Evolutionary conservation across 2,113 vertebrate genomes (phyloP), one percentile per base, ranked within the genome.

Genomic region (Leuciscus idus): DNA sequence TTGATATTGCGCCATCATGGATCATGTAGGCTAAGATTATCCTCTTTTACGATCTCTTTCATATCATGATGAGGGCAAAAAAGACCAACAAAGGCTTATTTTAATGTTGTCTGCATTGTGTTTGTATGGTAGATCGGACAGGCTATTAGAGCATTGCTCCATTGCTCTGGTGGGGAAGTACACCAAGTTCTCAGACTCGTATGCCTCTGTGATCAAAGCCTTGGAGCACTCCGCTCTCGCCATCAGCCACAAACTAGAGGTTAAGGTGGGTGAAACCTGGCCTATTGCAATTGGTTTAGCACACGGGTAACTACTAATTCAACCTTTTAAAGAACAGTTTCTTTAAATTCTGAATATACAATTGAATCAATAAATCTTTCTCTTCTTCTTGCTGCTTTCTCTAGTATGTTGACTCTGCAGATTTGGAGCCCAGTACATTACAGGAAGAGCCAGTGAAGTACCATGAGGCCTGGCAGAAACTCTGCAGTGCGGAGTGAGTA

Each of bases 81-180:
- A 70, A 59, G 55, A 57, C 55, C 7, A 3, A 2, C 2, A 59
- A 23, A 36, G 30, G 30, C 1, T 64, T 46, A 52, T 5, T 2
- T 57, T 17, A 10, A 83, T 75, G n/a, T 26, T 15, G 3, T 50
- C 3, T 59, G 13, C 59, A 15, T 33, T 61, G 26, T 15, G 13
- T 26, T 19, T 80, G 55, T 72, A 17, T 83, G 82, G 10, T 73
- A 99, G 98, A 89, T 99, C 98, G 0, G 98, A 99, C 90, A 95
- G 98, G 21, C 94, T 99, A 36, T 92, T 99, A 1, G 97, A 99
- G 84, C 96, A 95, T 0, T 98, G 97, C 85, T 98, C 96, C 17
- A 98, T 99, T 21, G 97, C 98, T 0, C 95, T 99, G 8, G 98
- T 99, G 70, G 98, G 98, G 81, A 99, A 99, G 89, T 99, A 99